Conservation (phyloP, 2,888 invertebrate species). For the Drosophila subquinaria region DNA sequence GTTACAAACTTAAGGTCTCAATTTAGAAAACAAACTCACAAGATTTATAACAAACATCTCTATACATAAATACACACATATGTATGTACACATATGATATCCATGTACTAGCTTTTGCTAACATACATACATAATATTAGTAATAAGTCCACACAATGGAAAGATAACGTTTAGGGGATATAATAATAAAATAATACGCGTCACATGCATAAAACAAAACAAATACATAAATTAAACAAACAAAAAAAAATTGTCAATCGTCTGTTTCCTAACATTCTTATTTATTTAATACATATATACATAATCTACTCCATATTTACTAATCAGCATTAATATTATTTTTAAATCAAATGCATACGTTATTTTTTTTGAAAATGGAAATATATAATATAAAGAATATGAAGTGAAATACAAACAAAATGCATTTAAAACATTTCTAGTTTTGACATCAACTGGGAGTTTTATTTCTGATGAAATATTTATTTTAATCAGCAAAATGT, state of each 20-base stretch:
- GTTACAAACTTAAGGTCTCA: constrained; percentile 32
- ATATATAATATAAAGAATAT: constrained; percentile 32
- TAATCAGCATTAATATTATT: constrained; percentile 60
- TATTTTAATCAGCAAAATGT: background rate
- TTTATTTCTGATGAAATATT: background rate
- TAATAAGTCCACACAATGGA: constrained; percentile 32
- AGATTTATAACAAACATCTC: constrained; percentile 19
- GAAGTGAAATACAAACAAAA: constrained; percentile 14
- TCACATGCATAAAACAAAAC: constrained; percentile 21
- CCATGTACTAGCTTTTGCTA: constrained; percentile 60
- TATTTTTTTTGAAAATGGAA: constrained; percentile 59
- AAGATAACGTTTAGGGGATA: constrained; percentile 26
- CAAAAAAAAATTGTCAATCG: constrained; percentile 10
- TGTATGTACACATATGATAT: constrained; percentile 43
- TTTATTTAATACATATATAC: constrained; percentile 47
- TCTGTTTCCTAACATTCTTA: constrained; percentile 47
- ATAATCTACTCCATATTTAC: constrained; percentile 37
- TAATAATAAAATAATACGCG: constrained; percentile 25
- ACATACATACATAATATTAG: constrained; percentile 32
- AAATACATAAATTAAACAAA: background rate
- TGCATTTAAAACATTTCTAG: background rate
- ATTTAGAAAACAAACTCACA: constrained; percentile 31
- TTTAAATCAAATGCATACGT: constrained; percentile 36
- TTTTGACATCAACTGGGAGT: background rate
- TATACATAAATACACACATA: constrained; percentile 33